These are phyloP conservation scores for Stichodactyla helianthus DNA, from an alignment of 64 coral and sea anemone species.

Conservation along the genomic window DNA sequence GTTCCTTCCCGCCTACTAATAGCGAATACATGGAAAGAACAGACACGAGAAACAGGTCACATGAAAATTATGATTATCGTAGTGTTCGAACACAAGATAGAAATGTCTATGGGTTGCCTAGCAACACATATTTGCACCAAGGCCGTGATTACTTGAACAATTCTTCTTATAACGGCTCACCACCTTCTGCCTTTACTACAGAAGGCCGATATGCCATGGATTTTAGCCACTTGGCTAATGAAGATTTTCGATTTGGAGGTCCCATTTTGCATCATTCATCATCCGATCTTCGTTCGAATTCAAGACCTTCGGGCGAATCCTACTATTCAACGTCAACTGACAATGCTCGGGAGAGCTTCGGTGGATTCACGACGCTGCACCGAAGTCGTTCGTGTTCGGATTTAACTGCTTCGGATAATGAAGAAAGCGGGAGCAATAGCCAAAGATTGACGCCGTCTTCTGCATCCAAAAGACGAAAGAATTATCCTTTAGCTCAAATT, in stretches of 20 bases:
- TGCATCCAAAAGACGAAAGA: neutral
- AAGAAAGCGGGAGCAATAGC: neutral
- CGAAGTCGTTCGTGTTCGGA: constrained; percentile 8
- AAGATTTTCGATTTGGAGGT: neutral
- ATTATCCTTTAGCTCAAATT: constrained; percentile 53
- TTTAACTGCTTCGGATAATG: neutral
- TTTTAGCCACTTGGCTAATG: neutral
- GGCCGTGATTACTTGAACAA: neutral
- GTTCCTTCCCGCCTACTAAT: neutral
- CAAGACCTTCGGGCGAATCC: neutral
- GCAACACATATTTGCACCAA: neutral
- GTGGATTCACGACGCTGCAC: neutral
- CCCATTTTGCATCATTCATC: neutral
- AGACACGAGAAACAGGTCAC: neutral
- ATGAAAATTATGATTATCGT: neutral
- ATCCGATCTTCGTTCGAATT: neutral
- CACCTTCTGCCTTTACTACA: neutral
- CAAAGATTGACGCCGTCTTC: neutral
- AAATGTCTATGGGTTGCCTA: neutral
- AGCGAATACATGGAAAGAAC: neutral
- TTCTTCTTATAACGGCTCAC: neutral
- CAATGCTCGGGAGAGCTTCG: neutral
- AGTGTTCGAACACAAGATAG: neutral
- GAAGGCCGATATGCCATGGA: neutral
- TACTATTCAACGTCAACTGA: neutral